Evolutionary conservation across 2,113 vertebrate species (phyloP).

Genomic region (Odocoileus virginianus): DNA sequence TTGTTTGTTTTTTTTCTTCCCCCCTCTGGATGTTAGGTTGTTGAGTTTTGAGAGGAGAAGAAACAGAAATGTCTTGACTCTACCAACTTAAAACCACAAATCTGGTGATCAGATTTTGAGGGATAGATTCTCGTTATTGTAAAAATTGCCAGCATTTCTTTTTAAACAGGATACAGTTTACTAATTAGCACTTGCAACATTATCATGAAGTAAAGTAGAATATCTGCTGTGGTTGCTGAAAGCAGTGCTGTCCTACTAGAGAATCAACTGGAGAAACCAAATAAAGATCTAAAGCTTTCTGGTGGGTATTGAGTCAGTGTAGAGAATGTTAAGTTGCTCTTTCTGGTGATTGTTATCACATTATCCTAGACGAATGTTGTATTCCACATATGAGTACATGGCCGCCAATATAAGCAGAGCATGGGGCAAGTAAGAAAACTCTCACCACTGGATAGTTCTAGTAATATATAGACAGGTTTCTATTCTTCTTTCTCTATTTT

Average conservation of each 20-base stretch:
- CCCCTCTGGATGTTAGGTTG: background rate
- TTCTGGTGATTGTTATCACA: background rate
- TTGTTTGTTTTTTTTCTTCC: too few species aligned
- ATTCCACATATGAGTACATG: background rate
- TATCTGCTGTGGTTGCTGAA: background rate
- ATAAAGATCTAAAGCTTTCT: background rate
- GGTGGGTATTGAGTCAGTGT: background rate
- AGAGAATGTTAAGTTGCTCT: background rate
- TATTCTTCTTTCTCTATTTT: background rate
- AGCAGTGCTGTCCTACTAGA: background rate
- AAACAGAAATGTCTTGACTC: background rate
- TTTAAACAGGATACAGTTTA: background rate
- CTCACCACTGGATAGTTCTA: background rate
- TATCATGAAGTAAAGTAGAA: background rate
- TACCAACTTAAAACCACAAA: background rate
- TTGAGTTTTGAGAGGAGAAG: background rate
- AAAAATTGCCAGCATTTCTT: background rate
- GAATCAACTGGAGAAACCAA: background rate
- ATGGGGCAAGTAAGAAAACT: background rate
- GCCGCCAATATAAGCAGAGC: background rate
- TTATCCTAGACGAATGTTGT: background rate
- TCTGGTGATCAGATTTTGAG: background rate
- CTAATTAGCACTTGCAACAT: background rate
- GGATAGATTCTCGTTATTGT: background rate
- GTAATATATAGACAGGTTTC: background rate